These are phyloP conservation scores for Myotis planiceps DNA, from an alignment of 2,797 vertebrate genomes.

Conservation along the genomic window DNA sequence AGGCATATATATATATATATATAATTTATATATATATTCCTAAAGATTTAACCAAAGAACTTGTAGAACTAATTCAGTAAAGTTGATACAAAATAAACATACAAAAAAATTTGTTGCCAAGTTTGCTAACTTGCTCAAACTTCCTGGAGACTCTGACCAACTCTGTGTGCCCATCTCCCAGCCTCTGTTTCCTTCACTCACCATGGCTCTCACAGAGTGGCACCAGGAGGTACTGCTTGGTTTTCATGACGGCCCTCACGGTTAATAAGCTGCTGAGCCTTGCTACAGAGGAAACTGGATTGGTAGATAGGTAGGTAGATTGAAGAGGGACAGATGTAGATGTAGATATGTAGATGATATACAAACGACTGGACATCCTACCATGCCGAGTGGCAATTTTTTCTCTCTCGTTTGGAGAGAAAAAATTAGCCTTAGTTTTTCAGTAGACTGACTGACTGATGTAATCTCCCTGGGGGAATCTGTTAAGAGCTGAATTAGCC, in stretches of 20 bases:
- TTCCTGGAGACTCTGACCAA: background rate
- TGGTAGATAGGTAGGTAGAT: background rate
- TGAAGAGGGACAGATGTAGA: background rate
- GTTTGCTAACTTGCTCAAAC: background rate
- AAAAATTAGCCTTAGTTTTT: background rate
- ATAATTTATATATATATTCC: too few species aligned
- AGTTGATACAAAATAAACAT: background rate
- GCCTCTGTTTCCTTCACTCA: background rate
- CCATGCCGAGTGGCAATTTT: background rate
- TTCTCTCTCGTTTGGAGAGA: background rate
- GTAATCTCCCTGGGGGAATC: background rate
- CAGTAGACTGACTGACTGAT: background rate
- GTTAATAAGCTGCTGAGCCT: background rate
- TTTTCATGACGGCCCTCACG: background rate
- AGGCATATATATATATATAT: too few species aligned
- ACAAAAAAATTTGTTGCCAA: background rate
- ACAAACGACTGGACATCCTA: background rate
- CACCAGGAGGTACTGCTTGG: background rate
- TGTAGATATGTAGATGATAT: background rate
- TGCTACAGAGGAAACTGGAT: background rate
- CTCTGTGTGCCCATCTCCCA: background rate
- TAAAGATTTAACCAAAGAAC: background rate
- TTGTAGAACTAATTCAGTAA: background rate
- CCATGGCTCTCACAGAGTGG: background rate
- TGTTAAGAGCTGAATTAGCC: background rate